phyloP scores from a whole-genome alignment of 1,140 invertebrate species.

The Dreissena rostriformis region DNA sequence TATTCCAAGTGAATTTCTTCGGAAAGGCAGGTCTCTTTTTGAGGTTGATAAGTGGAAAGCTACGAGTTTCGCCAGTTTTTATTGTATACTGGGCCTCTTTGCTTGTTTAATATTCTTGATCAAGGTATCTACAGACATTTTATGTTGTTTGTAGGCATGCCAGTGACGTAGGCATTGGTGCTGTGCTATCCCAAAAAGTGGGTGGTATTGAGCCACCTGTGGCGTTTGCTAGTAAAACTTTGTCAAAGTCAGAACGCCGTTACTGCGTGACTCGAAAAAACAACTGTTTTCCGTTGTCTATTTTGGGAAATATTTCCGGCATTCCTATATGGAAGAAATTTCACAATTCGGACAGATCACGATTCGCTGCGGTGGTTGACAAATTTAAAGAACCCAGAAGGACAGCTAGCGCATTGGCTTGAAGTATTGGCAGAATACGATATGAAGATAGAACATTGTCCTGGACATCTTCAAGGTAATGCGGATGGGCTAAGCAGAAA shows the following conservation, averaged over 20 bases:
- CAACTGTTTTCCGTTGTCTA: conserved; percentile 57
- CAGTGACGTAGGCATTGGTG: conserved; percentile 11
- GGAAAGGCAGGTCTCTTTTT: conserved; percentile 75
- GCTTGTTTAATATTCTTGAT: conserved; percentile 14
- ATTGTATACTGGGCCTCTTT: conserved; percentile 53
- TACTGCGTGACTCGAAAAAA: conserved; percentile 76
- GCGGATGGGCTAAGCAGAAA: conserved; percentile 54
- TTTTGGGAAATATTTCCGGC: conserved; percentile 46
- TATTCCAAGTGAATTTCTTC: conserved; percentile 73
- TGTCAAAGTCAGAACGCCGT: conserved; percentile 62
- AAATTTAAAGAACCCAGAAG: conserved; percentile 54
- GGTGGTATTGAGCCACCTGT: conserved; percentile 67
- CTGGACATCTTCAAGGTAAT: conserved; percentile 55
- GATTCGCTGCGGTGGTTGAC: conserved; percentile 59
- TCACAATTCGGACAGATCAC: conserved; percentile 63
- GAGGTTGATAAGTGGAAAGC: conserved; percentile 81
- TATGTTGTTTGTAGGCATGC: no score
- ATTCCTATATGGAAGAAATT: conserved; percentile 57
- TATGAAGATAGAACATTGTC: conserved; percentile 45
- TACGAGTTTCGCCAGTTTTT: conserved; percentile 79
- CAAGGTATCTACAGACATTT: conserved; percentile 35
- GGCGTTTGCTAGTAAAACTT: conserved; percentile 78
- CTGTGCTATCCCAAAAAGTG: background rate
- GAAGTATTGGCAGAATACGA: conserved; percentile 58
- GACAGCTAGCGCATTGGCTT: conserved; percentile 66